These are phyloP conservation scores for Macquaria australasica DNA, from an alignment of 2,113 vertebrate species.

Conservation along the genomic window DNA sequence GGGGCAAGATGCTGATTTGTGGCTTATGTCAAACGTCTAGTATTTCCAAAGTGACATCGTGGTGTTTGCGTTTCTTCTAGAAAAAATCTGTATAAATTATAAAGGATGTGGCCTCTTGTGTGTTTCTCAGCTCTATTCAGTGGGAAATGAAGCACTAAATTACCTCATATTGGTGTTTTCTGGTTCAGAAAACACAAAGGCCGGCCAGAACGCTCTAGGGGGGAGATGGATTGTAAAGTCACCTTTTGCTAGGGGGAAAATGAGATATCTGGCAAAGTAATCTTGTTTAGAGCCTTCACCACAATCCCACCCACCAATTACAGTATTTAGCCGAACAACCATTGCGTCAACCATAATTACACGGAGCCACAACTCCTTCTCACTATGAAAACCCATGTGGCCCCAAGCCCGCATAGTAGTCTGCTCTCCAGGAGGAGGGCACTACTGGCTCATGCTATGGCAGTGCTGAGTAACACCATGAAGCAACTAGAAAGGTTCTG, in stretches of 20 bases:
- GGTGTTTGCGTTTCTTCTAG: constrained; percentile 20
- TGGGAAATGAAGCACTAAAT: constrained; percentile 35
- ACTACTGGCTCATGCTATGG: not conserved
- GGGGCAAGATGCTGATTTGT: constrained; percentile 36
- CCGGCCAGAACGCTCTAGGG: not conserved
- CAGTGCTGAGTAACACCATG: not conserved
- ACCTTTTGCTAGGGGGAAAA: constrained; percentile 45
- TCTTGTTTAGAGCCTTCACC: constrained; percentile 62
- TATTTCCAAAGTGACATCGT: constrained; percentile 30
- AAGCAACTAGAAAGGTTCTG: not conserved
- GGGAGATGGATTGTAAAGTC: constrained; percentile 30
- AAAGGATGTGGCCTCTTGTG: constrained; percentile 1
- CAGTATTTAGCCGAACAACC: constrained; percentile 73
- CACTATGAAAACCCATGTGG: constrained; percentile 66
- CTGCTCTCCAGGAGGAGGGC: constrained; percentile 21
- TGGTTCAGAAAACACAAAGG: constrained; percentile 51
- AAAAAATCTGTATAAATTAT: constrained; percentile 25
- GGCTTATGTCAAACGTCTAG: constrained; percentile 41
- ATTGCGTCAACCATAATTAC: constrained; percentile 79
- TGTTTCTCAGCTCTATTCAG: constrained; percentile 14
- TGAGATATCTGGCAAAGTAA: constrained; percentile 47
- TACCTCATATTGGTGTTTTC: constrained; percentile 26
- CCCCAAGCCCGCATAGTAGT: constrained; percentile 25
- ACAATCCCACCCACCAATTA: constrained; percentile 71
- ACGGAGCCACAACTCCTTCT: constrained; percentile 42